Base-by-base conservation (phyloP, 2,888 invertebrate genomes). In the Zhuqinia jingwanae region DNA sequence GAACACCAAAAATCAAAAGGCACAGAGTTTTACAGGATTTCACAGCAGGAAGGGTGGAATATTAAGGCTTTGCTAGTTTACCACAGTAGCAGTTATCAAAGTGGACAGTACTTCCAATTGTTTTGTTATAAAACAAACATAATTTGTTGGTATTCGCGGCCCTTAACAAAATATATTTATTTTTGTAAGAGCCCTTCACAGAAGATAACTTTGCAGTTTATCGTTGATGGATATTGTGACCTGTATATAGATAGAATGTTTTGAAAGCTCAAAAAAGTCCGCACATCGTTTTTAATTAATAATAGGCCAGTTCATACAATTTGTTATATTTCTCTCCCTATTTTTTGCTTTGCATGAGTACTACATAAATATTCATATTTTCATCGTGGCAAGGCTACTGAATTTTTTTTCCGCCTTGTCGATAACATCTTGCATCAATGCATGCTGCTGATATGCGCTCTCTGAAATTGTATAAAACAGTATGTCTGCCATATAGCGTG, bases 401-500 rank as follows among this genome's bases (percentile, higher is more conserved):
- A 36, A 36, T 6, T 36, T 36, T 36, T 36, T 36, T n/a, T n/a
- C n/a, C n/a, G n/a, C 13, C 13, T 58, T 58, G 58, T 58, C 11
- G 58, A 58, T 22, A 58, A 58, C 58, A 58, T 25, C 58, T 58
- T 58, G 58, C 25, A 25, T 22, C 58, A 17, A n/a, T 53, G 3
- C 3, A 6, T n/a, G n/a, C n/a, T n/a, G n/a, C 8, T 36, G 36
- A 36, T 36, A 36, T 36, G 20, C 27, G 27, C n/a, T 65, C 17
- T 36, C 17, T 13, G 17, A 65, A 20, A 11, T 50, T 5, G 15
- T 50, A 50, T n/a, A 50, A n/a, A 15, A 50, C 13, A n/a, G 1
- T 65, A 65, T 42, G 42, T 65, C 42, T 42, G 65, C 65, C 25
- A 10, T 30, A n/a, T n/a, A 42, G 6, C 25, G 20, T 65, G 65